A percentile compares a stretch with the other conserved stretches of the same genome.
phyloP scores from a whole-genome alignment of 2,797 vertebrate genomes.

The Fistularia tabacaria region DNA sequence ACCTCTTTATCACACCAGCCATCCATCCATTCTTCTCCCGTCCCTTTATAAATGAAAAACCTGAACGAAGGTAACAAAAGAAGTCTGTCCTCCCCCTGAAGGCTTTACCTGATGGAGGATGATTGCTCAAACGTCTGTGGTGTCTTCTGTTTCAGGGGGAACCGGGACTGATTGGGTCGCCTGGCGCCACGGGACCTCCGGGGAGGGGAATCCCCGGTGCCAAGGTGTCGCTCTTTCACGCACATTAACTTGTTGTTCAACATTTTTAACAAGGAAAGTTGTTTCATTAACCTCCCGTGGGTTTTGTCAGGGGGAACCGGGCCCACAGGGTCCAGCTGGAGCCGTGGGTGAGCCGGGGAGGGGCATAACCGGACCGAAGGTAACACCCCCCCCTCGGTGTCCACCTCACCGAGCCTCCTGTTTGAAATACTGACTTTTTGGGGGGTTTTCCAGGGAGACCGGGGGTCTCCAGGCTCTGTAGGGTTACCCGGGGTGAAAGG shows the following conservation, averaged over 20 bases:
- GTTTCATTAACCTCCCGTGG: background rate
- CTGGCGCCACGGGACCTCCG: conserved; percentile 72
- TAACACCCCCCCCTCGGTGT: conserved; percentile 39
- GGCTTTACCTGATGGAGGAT: too few relatives aligned
- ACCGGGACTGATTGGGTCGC: conserved; percentile 68
- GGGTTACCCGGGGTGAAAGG: conserved; percentile 79
- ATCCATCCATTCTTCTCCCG: too few relatives aligned
- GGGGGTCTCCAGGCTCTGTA: conserved; percentile 66
- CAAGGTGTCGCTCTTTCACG: conserved; percentile 70
- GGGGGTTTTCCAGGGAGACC: conserved; percentile 73
- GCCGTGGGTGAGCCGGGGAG: conserved; percentile 73
- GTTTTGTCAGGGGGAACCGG: conserved; percentile 77
- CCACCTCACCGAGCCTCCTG: background rate
- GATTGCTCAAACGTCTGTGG: too few relatives aligned
- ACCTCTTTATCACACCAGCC: too few relatives aligned
- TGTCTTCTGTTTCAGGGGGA: conserved; percentile 63
- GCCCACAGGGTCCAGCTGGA: conserved; percentile 72
- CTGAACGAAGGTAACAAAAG: too few relatives aligned
- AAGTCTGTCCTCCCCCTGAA: too few relatives aligned
- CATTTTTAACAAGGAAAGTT: background rate
- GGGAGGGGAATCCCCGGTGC: conserved; percentile 76
- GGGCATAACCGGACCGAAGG: conserved; percentile 79
- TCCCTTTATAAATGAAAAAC: too few relatives aligned
- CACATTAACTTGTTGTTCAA: background rate
- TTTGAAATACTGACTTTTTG: conserved; percentile 3